Base-by-base conservation (phyloP, 1,140 invertebrate genomes). In the Drosophila arizonae region DNA sequence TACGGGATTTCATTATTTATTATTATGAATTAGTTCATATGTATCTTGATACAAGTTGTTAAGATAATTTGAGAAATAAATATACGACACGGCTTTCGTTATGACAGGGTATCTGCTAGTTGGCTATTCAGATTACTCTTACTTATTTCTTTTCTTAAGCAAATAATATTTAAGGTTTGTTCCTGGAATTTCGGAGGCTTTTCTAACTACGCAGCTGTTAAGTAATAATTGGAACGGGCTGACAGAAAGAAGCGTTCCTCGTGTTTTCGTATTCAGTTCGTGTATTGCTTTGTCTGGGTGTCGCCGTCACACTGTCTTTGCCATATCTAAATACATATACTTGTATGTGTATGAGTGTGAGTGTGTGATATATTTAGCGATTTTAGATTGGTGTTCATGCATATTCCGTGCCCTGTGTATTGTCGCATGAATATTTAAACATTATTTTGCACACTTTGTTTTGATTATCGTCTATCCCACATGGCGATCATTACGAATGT, bases 381-480 rank as follows among this genome's bases (percentile, higher is more conserved):
- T 30, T 78, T 71, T 65, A 71, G 54, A n/a, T 24, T 24, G 21
- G 33, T 50, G 69, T 41, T 46, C 30, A 46, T 64, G 58, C 36
- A 65, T 58, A 60, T 48, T 84, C 13, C 72, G 51, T 56, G 0
- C 33, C 41, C 13, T 43, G 57, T 75, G 63, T 77, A 66, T 80
- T 72, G 56, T 50, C 52, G 60, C 58, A 66, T 82, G 62, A 60
- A 70, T 74, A 85, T 76, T 77, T 62, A 86, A 81, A 72, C 45
- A 87, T 78, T 87, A 87, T 78, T 87, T 86, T 65, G 75, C 81
- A 82, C 71, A 82, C 79, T 86, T 82, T 86, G 82, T 87, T 87
- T 86, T 86, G 81, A 77, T 87, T 85, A 50, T 58, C 50, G 69
- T 50, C 60, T 39, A 39, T 36, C 63, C 56, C 61, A 30, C 58